Conservation (phyloP, 2,113 vertebrate genomes). For the Xiphias gladius region DNA sequence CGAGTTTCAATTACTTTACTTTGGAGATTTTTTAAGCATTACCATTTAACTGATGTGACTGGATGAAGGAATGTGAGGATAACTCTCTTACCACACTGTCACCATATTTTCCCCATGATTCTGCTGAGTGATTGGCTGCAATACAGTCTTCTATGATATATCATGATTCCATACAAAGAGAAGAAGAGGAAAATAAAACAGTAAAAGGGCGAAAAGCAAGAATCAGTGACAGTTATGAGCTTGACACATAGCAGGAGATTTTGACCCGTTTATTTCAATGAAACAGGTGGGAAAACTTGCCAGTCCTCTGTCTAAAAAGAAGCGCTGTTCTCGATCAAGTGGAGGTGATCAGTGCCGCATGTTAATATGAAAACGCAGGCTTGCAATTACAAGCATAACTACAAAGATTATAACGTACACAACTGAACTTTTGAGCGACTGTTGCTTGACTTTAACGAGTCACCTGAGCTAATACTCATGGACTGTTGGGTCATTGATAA, state of each 20-base stretch:
- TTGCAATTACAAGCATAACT: not conserved
- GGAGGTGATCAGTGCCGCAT: not conserved
- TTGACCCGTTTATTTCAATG: not conserved
- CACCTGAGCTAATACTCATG: not conserved
- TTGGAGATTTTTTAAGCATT: not conserved
- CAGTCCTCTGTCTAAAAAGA: not conserved
- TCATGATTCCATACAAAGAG: not conserved
- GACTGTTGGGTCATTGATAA: not conserved
- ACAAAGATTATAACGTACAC: not conserved
- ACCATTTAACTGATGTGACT: not conserved
- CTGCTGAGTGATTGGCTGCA: too few species aligned
- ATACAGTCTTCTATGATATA: not conserved
- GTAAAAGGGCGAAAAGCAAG: not conserved
- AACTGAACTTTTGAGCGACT: not conserved
- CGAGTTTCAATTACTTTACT: not conserved
- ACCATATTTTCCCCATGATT: too few species aligned
- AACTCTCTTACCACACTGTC: not conserved
- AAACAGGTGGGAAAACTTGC: not conserved
- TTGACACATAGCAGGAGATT: not conserved
- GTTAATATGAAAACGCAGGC: not conserved
- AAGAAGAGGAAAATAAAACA: not conserved
- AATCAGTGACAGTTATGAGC: not conserved
- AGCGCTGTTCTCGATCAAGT: not conserved
- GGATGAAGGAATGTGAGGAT: not conserved
- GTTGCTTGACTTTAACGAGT: not conserved